Conservation (phyloP, 2,797 vertebrate genomes). For the Bryconaethiops microstoma region DNA sequence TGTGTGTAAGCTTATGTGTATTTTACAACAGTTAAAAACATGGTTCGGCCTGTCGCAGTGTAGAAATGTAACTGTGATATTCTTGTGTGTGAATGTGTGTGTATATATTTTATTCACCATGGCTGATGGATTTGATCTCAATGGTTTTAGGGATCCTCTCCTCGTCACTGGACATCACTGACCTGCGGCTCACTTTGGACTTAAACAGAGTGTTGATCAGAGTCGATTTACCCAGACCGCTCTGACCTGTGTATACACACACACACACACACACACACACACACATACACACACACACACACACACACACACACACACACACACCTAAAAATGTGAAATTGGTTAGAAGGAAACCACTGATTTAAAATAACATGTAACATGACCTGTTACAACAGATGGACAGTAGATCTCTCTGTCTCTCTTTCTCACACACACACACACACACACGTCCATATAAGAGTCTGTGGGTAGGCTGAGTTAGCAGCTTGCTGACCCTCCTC, state of each 20-base stretch:
- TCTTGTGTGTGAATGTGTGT: not conserved
- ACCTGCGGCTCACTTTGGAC: slow-evolving; percentile 96
- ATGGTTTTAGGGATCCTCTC: slow-evolving; percentile 95
- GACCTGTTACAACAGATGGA: too few relatives aligned
- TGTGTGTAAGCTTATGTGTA: too few relatives aligned
- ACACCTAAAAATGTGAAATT: not conserved
- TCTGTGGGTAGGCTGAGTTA: not conserved
- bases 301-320: slow-evolving; percentile 30
- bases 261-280: slow-evolving; percentile 29
- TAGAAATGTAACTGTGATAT: too few relatives aligned
- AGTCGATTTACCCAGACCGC: slow-evolving; percentile 94
- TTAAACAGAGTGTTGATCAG: slow-evolving; percentile 99
- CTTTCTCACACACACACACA: too few relatives aligned
- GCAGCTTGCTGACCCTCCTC: slow-evolving; percentile 1
- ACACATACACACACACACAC: slow-evolving; percentile 34
- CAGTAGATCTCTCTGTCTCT: too few relatives aligned
- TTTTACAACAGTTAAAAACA: too few relatives aligned
- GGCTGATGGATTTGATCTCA: slow-evolving; percentile 96
- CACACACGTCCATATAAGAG: too few relatives aligned
- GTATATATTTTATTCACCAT: slow-evolving; percentile 72
- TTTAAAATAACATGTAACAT: too few relatives aligned
- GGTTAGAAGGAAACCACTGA: too few relatives aligned
- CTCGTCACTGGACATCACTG: slow-evolving; percentile 82
- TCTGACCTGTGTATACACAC: slow-evolving; percentile 84
- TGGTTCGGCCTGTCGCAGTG: too few relatives aligned